These are phyloP conservation scores for Champsocephalus gunnari DNA, from an alignment of 2,797 vertebrate genomes.

Conservation along the genomic window DNA sequence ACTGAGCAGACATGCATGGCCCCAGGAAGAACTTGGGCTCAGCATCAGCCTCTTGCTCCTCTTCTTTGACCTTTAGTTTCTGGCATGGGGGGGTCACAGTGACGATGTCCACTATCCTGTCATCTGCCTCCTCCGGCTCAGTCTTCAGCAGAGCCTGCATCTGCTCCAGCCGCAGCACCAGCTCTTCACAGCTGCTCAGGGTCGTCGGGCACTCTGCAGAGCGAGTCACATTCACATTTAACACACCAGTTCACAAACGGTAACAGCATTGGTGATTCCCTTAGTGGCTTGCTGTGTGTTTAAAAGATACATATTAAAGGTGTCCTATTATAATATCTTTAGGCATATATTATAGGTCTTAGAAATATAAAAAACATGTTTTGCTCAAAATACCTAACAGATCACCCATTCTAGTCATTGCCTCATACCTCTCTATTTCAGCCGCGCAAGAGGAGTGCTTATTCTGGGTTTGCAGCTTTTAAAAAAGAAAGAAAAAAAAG, in stretches of 20 bases:
- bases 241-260: slow-evolving; percentile 10
- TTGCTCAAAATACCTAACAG: too few species aligned
- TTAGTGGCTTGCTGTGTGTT: slow-evolving; percentile 1
- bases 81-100: slow-evolving; percentile 84
- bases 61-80: slow-evolving; percentile 92
- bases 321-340: too few species aligned
- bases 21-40: slow-evolving; percentile 92
- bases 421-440: too few species aligned
- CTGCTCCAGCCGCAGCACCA: slow-evolving; percentile 92
- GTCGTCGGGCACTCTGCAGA: slow-evolving; percentile 91
- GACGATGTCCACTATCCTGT: slow-evolving; percentile 93
- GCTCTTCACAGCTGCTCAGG: slow-evolving; percentile 87
- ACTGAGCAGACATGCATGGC: slow-evolving; percentile 88
- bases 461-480: too few species aligned
- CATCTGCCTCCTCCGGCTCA: slow-evolving; percentile 88
- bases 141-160: slow-evolving; percentile 94
- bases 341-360: too few species aligned
- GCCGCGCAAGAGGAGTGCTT: too few species aligned
- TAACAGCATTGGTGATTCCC: slow-evolving; percentile 1
- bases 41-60: slow-evolving; percentile 90
- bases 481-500: too few species aligned
- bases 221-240: slow-evolving; percentile 9
- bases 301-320: background rate
- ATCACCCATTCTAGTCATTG: too few species aligned
- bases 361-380: too few species aligned